Conservation (phyloP, 1,140 invertebrate species). For the Calycopis cecrops region DNA sequence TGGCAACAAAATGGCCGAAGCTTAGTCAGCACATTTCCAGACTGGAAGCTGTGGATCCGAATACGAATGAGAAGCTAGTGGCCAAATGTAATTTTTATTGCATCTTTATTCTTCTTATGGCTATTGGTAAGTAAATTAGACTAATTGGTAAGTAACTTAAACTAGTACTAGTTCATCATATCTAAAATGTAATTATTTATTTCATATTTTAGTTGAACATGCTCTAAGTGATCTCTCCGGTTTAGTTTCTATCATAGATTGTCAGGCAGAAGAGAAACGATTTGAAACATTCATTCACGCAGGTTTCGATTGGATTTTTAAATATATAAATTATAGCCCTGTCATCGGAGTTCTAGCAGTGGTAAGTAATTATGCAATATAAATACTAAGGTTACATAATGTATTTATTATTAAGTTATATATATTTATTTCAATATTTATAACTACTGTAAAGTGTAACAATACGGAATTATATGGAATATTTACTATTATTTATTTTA, state of each 20-base stretch:
- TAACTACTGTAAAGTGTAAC: no score
- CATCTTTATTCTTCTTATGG: slow-evolving; percentile 28
- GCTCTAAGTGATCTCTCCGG: slow-evolving; percentile 34
- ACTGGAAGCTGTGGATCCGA: slow-evolving; percentile 30
- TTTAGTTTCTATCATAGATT: slow-evolving; percentile 34
- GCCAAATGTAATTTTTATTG: slow-evolving; percentile 33
- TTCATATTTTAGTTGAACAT: slow-evolving; percentile 38
- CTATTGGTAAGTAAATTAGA: slow-evolving; percentile 24
- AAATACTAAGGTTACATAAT: neutral
- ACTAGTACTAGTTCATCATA: neutral
- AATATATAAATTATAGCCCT: slow-evolving; percentile 22
- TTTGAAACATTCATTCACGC: slow-evolving; percentile 34
- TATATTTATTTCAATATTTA: no score
- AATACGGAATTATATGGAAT: no score
- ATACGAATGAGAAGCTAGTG: slow-evolving; percentile 24
- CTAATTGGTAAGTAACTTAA: neutral
- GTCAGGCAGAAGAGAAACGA: slow-evolving; percentile 21
- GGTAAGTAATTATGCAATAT: slow-evolving; percentile 13
- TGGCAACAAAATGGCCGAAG: slow-evolving; percentile 39
- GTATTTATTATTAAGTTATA: no score
- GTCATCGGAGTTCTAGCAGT: slow-evolving; percentile 21
- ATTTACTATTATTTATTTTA: no score
- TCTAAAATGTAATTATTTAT: no score
- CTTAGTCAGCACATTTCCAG: slow-evolving; percentile 32
- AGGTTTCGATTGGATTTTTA: slow-evolving; percentile 41